phyloP scores from a whole-genome alignment of 2,797 vertebrate genomes.

The Lycodopsis pacificus region DNA sequence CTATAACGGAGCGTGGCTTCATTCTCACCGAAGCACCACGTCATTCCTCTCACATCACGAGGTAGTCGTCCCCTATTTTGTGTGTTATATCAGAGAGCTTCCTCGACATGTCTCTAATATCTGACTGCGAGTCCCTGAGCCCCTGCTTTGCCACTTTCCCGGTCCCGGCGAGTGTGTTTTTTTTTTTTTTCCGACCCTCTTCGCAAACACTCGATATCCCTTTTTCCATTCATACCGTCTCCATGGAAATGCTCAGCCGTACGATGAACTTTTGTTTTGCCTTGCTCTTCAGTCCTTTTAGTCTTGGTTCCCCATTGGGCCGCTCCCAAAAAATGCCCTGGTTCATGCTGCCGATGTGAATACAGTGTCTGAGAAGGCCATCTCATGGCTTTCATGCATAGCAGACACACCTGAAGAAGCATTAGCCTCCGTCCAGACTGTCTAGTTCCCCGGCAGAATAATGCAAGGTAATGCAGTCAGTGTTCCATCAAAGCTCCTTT shows the following conservation, averaged over 20 bases:
- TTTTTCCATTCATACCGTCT: neutral
- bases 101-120: conserved; percentile 12
- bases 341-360: conserved; percentile 6
- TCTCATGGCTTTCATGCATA: neutral
- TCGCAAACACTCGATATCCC: neutral
- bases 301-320: neutral
- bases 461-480: neutral
- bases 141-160: neutral
- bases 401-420: neutral
- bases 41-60: conserved; percentile 18
- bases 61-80: conserved; percentile 5
- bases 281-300: neutral
- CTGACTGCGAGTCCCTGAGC: neutral
- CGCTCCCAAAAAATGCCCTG: neutral
- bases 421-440: conserved; percentile 19
- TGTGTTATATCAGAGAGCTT: conserved; percentile 1
- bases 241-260: neutral
- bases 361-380: neutral
- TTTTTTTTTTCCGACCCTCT: neutral
- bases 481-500: neutral
- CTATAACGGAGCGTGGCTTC: conserved; percentile 25
- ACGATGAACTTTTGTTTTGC: neutral
- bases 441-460: conserved; percentile 13
- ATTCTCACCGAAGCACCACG: conserved; percentile 24
- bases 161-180: neutral